phyloP scores from a whole-genome alignment of 2,888 invertebrate species.

The Drosophila tripunctata region DNA sequence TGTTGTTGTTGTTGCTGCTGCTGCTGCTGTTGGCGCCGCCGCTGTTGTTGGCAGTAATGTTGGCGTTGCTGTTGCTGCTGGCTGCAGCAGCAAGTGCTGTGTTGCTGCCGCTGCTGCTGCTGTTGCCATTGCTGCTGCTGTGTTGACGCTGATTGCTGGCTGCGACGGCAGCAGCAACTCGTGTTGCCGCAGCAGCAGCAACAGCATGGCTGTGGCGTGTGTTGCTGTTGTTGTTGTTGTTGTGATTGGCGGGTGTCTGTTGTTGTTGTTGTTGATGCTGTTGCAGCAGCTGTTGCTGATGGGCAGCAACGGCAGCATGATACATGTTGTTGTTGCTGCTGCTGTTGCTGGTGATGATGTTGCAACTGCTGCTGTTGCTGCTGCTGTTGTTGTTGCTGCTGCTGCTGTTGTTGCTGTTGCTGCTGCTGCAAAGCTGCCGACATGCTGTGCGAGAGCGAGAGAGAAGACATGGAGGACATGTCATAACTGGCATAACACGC shows the following conservation, averaged over 20 bases:
- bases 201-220: slow-evolving; percentile 55
- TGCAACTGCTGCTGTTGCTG: slow-evolving; percentile 54
- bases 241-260: slow-evolving; percentile 38
- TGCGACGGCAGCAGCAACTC: slow-evolving; percentile 59
- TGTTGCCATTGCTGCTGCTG: slow-evolving; percentile 21
- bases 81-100: slow-evolving; percentile 26
- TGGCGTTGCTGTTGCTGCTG: slow-evolving; percentile 51
- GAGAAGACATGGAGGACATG: slow-evolving; percentile 75
- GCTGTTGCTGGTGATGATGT: slow-evolving; percentile 53
- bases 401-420: slow-evolving; percentile 65
- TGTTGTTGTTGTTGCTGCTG: slow-evolving; percentile 82
- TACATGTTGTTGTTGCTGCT: slow-evolving; percentile 64
- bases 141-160: slow-evolving; percentile 53
- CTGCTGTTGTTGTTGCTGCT: slow-evolving; percentile 58
- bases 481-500: slow-evolving; percentile 84
- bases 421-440: slow-evolving; percentile 71
- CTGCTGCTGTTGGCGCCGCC: slow-evolving; percentile 57
- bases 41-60: slow-evolving; percentile 85
- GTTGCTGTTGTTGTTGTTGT: slow-evolving; percentile 56
- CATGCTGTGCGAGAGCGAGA: slow-evolving; percentile 81
- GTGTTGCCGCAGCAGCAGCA: slow-evolving; percentile 51
- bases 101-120: slow-evolving; percentile 18
- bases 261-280: slow-evolving; percentile 59
- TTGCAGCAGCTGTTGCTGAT: slow-evolving; percentile 70
- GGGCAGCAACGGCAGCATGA: slow-evolving; percentile 66